Evolutionary conservation across 2,113 vertebrate genomes (phyloP).

Genomic region (Pholis gunnellus): DNA sequence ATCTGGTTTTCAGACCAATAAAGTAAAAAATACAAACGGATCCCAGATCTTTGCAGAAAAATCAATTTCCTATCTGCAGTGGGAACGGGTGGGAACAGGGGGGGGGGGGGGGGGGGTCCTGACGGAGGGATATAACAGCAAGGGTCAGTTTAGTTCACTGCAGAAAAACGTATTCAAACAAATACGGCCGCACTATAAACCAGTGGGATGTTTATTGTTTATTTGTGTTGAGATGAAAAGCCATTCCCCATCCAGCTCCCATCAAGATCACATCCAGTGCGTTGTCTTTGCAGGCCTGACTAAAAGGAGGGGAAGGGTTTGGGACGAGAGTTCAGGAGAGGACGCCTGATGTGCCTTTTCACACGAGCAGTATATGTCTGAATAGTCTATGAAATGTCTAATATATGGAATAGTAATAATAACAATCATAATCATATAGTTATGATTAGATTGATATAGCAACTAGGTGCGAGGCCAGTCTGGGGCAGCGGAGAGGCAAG

Average conservation of each 20-base stretch:
- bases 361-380: no score
- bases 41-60: constrained; percentile 33
- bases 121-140: constrained; percentile 22
- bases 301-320: constrained; percentile 22
- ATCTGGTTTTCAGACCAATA: constrained; percentile 36
- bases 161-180: constrained; percentile 61
- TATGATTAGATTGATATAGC: no score
- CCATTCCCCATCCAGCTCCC: constrained; percentile 52
- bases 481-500: no score
- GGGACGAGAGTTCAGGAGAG: constrained; percentile 27
- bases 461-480: no score
- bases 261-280: constrained; percentile 28
- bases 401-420: no score
- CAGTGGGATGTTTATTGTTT: constrained; percentile 68
- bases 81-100: constrained; percentile 42
- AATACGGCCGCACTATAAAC: constrained; percentile 49
- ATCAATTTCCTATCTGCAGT: constrained; percentile 41
- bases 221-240: constrained; percentile 55
- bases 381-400: no score
- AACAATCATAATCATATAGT: no score
- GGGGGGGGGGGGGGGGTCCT: background rate
- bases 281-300: constrained; percentile 31
- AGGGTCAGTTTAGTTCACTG: constrained; percentile 26
- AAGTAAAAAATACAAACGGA: constrained; percentile 48
- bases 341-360: background rate